Evolutionary conservation across 2,113 vertebrate species (phyloP).

Genomic region (Labrus mixtus): DNA sequence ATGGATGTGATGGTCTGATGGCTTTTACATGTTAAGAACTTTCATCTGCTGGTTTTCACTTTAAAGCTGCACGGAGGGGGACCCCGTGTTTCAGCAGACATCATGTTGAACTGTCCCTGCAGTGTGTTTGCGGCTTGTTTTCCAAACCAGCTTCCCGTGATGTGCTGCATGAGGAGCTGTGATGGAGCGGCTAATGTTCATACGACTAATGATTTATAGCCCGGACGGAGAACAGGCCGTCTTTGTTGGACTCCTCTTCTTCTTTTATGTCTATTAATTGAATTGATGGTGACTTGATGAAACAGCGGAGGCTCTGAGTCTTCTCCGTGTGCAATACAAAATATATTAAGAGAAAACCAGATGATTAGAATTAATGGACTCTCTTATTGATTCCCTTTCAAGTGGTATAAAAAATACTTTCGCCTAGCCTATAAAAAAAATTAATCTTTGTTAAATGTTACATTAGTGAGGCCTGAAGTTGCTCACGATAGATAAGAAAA

Average conservation of each 20-base stretch:
- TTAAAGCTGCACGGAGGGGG: constrained; percentile 10
- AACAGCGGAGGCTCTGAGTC: too few species aligned
- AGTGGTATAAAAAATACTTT: neutral
- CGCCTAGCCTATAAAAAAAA: neutral
- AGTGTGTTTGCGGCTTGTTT: constrained; percentile 4
- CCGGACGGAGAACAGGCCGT: neutral
- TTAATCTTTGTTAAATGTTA: too few species aligned
- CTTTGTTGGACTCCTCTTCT: constrained; percentile 8
- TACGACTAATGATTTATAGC: constrained; percentile 33
- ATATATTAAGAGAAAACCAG: neutral
- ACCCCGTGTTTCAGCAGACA: neutral
- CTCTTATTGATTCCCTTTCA: neutral
- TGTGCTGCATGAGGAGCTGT: constrained; percentile 35
- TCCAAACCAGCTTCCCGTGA: constrained; percentile 22
- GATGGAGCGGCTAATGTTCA: constrained; percentile 31
- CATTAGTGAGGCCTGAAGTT: too few species aligned
- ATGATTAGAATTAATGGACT: neutral
- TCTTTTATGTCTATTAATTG: neutral
- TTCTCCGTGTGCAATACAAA: neutral
- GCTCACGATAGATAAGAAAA: too few species aligned
- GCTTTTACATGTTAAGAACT: constrained; percentile 63
- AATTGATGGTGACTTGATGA: neutral
- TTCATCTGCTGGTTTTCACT: constrained; percentile 63
- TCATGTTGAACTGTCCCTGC: constrained; percentile 7
- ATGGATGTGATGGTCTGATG: constrained; percentile 84